A percentile compares a stretch with the other conserved stretches of the same genome.
Evolutionary conservation across 2,797 vertebrate species (phyloP).

Genomic region (Tamandua tetradactyla): DNA sequence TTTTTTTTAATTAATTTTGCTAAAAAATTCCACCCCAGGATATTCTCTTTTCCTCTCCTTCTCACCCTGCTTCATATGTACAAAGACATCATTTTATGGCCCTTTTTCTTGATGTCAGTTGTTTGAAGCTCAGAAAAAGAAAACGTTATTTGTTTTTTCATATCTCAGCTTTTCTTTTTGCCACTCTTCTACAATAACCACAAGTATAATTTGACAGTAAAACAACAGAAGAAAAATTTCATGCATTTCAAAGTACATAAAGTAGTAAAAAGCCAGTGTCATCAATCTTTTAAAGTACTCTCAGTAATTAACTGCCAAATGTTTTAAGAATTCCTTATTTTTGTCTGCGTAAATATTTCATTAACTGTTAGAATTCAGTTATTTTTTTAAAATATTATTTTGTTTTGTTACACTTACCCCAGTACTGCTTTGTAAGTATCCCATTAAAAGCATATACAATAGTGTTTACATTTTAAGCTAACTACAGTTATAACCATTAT

Average conservation of each 20-base stretch:
- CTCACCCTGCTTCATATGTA: not conserved
- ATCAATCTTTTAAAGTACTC: not conserved
- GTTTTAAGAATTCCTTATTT: not conserved
- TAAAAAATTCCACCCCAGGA: not conserved
- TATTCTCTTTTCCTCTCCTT: not conserved
- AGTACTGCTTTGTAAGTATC: not conserved
- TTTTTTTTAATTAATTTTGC: not conserved
- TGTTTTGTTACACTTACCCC: not conserved
- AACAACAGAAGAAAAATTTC: not conserved
- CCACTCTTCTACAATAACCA: not conserved
- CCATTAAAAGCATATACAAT: not conserved
- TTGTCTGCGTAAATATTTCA: not conserved
- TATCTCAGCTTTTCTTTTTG: not conserved
- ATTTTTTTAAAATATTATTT: not conserved
- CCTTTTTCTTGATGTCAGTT: not conserved
- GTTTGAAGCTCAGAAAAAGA: not conserved
- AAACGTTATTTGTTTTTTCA: not conserved
- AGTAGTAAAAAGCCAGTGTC: not conserved
- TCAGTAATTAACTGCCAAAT: conserved; percentile 8
- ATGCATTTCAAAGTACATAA: not conserved
- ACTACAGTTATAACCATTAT: not conserved
- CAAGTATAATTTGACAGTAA: not conserved
- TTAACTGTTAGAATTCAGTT: not conserved
- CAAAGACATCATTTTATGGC: not conserved
- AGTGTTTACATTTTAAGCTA: not conserved